phyloP scores from a whole-genome alignment of 2,888 invertebrate species.

The Rosalia funebris region DNA sequence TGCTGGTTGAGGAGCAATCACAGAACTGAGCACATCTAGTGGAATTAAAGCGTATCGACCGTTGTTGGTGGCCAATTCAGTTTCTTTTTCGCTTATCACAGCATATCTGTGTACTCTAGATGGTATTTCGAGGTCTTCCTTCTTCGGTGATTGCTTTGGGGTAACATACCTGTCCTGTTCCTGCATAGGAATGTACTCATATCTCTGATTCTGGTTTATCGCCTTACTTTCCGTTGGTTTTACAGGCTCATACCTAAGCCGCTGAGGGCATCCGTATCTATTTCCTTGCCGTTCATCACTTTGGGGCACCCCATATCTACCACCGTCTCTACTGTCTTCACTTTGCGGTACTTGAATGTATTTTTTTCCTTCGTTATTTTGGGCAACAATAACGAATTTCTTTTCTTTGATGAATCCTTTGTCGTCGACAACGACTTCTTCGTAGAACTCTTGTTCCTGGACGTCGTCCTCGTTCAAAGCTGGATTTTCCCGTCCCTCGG shows the following conservation, averaged over 20 bases:
- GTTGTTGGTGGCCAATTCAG: slow-evolving; percentile 50
- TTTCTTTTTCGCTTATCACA: slow-evolving; percentile 74
- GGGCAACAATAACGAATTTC: slow-evolving; percentile 60
- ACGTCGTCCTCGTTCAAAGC: slow-evolving; percentile 47
- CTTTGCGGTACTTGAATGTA: slow-evolving; percentile 53
- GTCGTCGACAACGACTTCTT: slow-evolving; percentile 62
- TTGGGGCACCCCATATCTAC: slow-evolving; percentile 66
- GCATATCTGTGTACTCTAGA: slow-evolving; percentile 67
- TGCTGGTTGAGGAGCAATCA: slow-evolving; percentile 19
- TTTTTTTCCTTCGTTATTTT: slow-evolving; percentile 53
- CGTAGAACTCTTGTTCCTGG: slow-evolving; percentile 62
- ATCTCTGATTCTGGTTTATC: slow-evolving; percentile 56
- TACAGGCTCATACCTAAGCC: slow-evolving; percentile 51
- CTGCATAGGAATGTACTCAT: slow-evolving; percentile 69
- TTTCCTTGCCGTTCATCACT: slow-evolving; percentile 57
- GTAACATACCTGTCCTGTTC: slow-evolving; percentile 58
- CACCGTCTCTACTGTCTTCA: slow-evolving; percentile 60
- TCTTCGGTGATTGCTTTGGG: slow-evolving; percentile 65
- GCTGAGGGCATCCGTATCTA: slow-evolving; percentile 40
- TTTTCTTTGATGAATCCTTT: slow-evolving; percentile 58
- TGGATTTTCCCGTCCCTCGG: slow-evolving; percentile 41
- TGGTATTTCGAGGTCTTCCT: slow-evolving; percentile 67
- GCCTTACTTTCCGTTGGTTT: slow-evolving; percentile 49
- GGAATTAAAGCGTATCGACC: slow-evolving; percentile 57
- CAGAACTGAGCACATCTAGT: slow-evolving; percentile 49